Conservation (phyloP, 2,888 invertebrate genomes). For the Chymomyza procnemis region DNA sequence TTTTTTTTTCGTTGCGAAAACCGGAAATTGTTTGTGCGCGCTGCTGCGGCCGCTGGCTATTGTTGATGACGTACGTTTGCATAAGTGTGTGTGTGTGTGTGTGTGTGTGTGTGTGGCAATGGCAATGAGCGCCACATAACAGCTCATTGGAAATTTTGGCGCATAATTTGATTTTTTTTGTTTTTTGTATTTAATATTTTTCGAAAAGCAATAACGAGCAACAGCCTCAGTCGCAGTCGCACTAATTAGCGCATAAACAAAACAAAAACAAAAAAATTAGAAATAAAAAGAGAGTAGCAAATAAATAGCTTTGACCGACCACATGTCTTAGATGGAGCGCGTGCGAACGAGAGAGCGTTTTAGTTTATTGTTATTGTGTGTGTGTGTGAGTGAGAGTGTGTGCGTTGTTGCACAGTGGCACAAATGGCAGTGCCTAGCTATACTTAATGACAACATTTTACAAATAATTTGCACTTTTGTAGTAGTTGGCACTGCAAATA, state of each 20-base stretch:
- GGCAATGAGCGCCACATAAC: neutral
- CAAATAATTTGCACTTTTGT: no score
- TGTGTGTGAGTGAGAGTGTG: constrained; percentile 26
- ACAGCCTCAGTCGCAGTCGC: constrained; percentile 41
- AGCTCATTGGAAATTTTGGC: constrained; percentile 53
- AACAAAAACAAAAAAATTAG: constrained; percentile 26
- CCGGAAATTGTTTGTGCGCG: constrained; percentile 69
- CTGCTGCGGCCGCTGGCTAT: constrained; percentile 32
- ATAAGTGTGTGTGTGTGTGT: neutral
- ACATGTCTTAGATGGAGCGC: constrained; percentile 58
- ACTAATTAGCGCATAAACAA: constrained; percentile 53
- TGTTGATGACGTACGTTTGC: constrained; percentile 59
- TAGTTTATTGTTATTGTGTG: constrained; percentile 7
- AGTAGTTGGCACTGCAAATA: no score
- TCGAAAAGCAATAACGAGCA: neutral
- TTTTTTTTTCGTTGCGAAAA: constrained; percentile 45
- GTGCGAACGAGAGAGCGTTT: constrained; percentile 40
- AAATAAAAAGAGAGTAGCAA: constrained; percentile 14
- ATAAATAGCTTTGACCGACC: constrained; percentile 58
- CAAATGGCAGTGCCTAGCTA: no score
- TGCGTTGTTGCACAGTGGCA: constrained; percentile 3
- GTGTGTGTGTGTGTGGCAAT: constrained; percentile 1
- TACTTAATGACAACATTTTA: no score
- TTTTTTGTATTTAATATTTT: neutral
- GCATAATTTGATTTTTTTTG: constrained; percentile 47